These are phyloP conservation scores for Oriolus oriolus DNA, from an alignment of 2,113 vertebrate genomes.

Conservation along the genomic window DNA sequence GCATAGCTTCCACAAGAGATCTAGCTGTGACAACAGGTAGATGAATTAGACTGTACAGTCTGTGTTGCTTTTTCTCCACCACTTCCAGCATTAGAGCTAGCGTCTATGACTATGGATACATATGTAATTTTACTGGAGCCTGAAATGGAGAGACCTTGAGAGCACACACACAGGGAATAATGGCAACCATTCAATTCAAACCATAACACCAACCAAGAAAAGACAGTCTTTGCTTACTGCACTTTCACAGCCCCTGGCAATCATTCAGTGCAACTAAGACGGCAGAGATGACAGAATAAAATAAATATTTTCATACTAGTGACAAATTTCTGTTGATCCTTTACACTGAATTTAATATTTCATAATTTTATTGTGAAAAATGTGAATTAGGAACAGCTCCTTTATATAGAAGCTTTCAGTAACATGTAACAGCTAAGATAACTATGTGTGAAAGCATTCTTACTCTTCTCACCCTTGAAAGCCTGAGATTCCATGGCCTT, in stretches of 20 bases:
- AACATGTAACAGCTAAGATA: background rate
- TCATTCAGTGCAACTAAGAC: background rate
- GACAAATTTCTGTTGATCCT: background rate
- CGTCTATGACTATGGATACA: fast-evolving
- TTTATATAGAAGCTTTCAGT: background rate
- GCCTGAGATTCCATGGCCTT: background rate
- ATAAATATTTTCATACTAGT: background rate
- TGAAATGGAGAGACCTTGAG: background rate
- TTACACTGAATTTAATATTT: background rate
- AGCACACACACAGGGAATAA: background rate
- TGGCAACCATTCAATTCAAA: background rate
- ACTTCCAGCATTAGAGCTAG: background rate
- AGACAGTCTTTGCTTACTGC: background rate
- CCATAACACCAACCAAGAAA: background rate
- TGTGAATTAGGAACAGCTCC: background rate
- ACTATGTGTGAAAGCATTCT: background rate
- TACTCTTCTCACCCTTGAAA: background rate
- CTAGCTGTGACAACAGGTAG: background rate
- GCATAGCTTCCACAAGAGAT: background rate
- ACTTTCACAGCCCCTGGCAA: background rate
- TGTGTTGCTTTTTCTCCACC: background rate
- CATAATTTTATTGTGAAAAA: background rate
- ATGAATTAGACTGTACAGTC: background rate
- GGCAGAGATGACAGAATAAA: background rate
- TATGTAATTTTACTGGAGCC: background rate